These are phyloP conservation scores for Decapterus maruadsi DNA, from an alignment of 2,797 vertebrate genomes.

Conservation along the genomic window DNA sequence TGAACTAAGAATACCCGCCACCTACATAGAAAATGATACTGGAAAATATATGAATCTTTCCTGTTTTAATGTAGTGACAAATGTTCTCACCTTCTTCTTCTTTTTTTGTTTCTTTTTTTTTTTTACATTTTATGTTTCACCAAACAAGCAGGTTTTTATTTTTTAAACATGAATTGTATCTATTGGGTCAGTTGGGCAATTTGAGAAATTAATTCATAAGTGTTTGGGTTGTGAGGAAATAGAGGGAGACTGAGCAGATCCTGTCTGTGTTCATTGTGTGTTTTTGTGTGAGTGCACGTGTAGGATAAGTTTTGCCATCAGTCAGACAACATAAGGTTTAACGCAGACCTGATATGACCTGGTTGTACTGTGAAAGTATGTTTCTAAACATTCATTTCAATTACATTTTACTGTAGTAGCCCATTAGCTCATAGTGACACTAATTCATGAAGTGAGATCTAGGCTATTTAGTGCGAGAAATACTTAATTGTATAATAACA, in stretches of 20 bases:
- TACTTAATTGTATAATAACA: not conserved
- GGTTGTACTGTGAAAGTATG: not conserved
- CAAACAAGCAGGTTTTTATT: slow-evolving; percentile 14
- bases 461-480: not conserved
- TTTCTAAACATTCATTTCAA: not conserved
- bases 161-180: not conserved
- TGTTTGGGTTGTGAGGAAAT: slow-evolving; percentile 43
- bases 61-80: slow-evolving; percentile 37
- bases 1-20: slow-evolving; percentile 79
- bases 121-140: slow-evolving; percentile 14
- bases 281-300: not conserved
- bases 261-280: too few species aligned
- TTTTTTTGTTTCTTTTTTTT: slow-evolving; percentile 3
- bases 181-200: slow-evolving; percentile 13
- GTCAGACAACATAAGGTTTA: not conserved
- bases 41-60: slow-evolving; percentile 59
- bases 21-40: slow-evolving; percentile 76
- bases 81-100: not conserved
- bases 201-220: slow-evolving; percentile 23
- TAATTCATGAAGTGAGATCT: not conserved
- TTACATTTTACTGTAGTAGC: not conserved
- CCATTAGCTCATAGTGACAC: not conserved
- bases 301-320: slow-evolving; percentile 5
- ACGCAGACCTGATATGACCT: not conserved
- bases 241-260: not conserved